Conservation (phyloP, 1,140 invertebrate genomes). For the Aricia agestis region DNA sequence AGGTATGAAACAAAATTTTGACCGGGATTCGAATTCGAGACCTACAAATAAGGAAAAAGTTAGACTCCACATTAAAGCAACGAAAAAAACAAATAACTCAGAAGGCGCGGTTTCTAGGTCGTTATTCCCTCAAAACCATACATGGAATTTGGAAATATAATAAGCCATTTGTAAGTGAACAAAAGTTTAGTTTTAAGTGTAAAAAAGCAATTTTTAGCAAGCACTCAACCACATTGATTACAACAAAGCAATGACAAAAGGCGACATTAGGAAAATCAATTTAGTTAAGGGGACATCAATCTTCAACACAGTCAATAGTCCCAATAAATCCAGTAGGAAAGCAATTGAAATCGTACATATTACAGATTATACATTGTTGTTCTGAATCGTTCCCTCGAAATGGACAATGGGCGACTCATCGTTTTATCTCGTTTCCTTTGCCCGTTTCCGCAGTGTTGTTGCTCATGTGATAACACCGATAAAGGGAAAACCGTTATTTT, state of each 20-base stretch:
- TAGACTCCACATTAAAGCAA: too few species aligned
- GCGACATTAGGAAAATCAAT: background rate
- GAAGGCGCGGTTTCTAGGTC: too few species aligned
- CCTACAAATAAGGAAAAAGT: too few species aligned
- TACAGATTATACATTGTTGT: background rate
- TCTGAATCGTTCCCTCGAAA: conserved; percentile 17
- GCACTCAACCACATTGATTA: too few species aligned
- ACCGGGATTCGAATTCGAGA: too few species aligned
- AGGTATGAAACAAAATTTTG: too few species aligned
- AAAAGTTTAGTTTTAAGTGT: too few species aligned
- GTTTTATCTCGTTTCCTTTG: conserved; percentile 63
- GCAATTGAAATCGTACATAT: background rate
- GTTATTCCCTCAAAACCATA: too few species aligned
- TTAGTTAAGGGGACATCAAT: background rate
- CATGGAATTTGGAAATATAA: too few species aligned
- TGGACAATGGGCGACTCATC: conserved; percentile 50
- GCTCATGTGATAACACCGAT: conserved; percentile 11
- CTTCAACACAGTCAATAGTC: background rate
- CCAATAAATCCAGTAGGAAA: background rate
- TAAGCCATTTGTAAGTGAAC: too few species aligned
- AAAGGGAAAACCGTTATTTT: background rate
- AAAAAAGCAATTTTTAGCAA: too few species aligned
- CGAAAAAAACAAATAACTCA: too few species aligned
- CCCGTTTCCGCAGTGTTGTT: conserved; percentile 48
- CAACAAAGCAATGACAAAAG: background rate